Conservation (phyloP, 2,113 vertebrate species). For the Anguilla rostrata region DNA sequence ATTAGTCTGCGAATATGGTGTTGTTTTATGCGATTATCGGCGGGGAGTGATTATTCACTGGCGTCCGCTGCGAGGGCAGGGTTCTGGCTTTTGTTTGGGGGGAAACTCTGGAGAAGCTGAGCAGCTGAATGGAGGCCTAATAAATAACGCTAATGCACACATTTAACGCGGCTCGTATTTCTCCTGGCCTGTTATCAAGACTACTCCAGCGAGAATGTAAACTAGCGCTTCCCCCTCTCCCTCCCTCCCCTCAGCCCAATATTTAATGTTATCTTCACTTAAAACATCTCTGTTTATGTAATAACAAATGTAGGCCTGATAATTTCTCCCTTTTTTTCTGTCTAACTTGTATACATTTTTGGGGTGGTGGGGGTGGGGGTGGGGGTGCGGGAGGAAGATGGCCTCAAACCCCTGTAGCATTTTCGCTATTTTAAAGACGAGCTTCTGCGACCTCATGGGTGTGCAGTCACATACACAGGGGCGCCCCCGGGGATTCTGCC, state of each 20-base stretch:
- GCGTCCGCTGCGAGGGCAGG: slow-evolving; percentile 61
- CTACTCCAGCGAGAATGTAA: slow-evolving; percentile 78
- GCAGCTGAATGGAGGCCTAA: slow-evolving; percentile 68
- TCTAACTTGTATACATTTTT: slow-evolving; percentile 44
- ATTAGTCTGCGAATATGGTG: slow-evolving; percentile 92
- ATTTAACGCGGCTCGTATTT: slow-evolving; percentile 79
- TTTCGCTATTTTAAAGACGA: not conserved
- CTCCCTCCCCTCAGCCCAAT: slow-evolving; percentile 61
- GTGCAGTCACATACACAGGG: not conserved
- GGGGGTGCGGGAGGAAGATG: not conserved
- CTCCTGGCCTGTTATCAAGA: slow-evolving; percentile 79
- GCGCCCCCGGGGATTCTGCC: too few species aligned
- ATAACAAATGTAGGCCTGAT: slow-evolving; percentile 67
- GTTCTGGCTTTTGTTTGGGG: slow-evolving; percentile 72
- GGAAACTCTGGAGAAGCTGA: slow-evolving; percentile 57
- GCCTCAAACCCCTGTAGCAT: not conserved
- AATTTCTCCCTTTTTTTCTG: slow-evolving; percentile 62
- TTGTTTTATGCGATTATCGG: slow-evolving; percentile 90
- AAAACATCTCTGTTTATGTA: slow-evolving; percentile 74
- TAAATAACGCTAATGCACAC: slow-evolving; percentile 82
- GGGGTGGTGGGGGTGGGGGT: too few species aligned
- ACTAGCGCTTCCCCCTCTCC: slow-evolving; percentile 65
- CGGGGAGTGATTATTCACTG: slow-evolving; percentile 74
- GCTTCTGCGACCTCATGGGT: not conserved
- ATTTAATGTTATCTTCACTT: slow-evolving; percentile 78